These are phyloP conservation scores for Dasyornis broadbenti DNA, from an alignment of 2,113 vertebrate genomes.

Conservation along the genomic window DNA sequence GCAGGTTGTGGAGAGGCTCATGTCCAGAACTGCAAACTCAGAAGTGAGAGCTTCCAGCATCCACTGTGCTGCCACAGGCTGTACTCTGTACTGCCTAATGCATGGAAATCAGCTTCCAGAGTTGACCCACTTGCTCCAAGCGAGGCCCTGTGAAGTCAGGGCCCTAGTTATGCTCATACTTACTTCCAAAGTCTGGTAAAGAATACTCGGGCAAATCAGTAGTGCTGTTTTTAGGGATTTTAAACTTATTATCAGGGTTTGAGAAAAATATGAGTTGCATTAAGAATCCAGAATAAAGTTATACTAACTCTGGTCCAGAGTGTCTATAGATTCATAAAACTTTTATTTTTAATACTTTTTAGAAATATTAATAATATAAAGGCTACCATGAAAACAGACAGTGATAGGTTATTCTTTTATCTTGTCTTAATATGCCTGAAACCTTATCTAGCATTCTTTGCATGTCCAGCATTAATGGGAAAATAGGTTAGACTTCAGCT, in stretches of 20 bases:
- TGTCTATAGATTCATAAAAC: background rate
- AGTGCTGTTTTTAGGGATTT: background rate
- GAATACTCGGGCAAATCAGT: background rate
- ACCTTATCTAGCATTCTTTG: background rate
- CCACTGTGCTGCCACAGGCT: fast-evolving
- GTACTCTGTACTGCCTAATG: background rate
- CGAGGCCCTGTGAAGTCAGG: background rate
- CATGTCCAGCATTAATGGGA: background rate
- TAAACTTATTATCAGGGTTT: background rate
- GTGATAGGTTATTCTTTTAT: background rate
- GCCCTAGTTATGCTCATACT: background rate
- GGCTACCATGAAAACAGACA: background rate
- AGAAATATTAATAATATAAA: background rate
- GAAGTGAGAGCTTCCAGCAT: background rate
- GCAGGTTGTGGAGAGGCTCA: background rate
- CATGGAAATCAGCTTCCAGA: background rate
- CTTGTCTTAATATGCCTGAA: background rate
- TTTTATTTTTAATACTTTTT: background rate
- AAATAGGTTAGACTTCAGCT: background rate
- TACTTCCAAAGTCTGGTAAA: background rate
- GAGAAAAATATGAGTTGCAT: background rate
- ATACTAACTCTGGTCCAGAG: background rate
- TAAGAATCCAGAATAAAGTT: background rate
- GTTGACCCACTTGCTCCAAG: background rate
- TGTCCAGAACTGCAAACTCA: background rate